phyloP scores from a whole-genome alignment of 2,113 vertebrate species.

The Microcebus jonahi region DNA sequence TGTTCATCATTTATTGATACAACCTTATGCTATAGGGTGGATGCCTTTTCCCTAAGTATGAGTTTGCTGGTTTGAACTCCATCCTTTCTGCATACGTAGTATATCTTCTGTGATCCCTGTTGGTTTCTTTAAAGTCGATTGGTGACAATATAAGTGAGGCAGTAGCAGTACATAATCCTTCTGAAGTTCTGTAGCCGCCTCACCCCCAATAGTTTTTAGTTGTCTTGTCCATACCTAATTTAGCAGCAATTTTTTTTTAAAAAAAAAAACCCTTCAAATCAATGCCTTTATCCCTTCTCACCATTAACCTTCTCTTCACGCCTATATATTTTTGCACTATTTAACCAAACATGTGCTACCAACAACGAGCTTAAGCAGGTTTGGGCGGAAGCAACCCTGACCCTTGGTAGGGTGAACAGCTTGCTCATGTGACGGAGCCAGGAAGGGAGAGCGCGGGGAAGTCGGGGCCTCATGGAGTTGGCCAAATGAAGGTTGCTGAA shows the following conservation, averaged over 20 bases:
- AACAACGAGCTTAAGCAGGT: background rate
- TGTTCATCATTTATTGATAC: background rate
- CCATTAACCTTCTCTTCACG: background rate
- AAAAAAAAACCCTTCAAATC: background rate
- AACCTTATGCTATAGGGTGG: background rate
- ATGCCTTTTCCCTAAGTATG: background rate
- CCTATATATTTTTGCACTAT: background rate
- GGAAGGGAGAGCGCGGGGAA: background rate
- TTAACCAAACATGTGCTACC: background rate
- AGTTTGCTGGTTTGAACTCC: constrained; percentile 8
- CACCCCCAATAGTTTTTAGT: background rate
- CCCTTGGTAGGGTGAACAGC: background rate
- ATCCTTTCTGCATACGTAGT: background rate
- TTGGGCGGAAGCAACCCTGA: background rate
- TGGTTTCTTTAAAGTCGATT: background rate
- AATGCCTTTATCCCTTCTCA: background rate
- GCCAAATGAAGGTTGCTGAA: background rate
- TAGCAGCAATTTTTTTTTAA: background rate
- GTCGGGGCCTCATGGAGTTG: background rate
- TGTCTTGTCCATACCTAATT: background rate
- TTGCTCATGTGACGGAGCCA: background rate
- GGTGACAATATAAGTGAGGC: background rate
- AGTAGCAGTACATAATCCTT: background rate
- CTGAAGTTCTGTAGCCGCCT: background rate
- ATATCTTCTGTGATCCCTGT: background rate